A percentile compares a stretch with the other conserved stretches of the same genome.
These are phyloP conservation scores for Notothenia rossii DNA, from an alignment of 2,113 vertebrate species.

Conservation along the genomic window DNA sequence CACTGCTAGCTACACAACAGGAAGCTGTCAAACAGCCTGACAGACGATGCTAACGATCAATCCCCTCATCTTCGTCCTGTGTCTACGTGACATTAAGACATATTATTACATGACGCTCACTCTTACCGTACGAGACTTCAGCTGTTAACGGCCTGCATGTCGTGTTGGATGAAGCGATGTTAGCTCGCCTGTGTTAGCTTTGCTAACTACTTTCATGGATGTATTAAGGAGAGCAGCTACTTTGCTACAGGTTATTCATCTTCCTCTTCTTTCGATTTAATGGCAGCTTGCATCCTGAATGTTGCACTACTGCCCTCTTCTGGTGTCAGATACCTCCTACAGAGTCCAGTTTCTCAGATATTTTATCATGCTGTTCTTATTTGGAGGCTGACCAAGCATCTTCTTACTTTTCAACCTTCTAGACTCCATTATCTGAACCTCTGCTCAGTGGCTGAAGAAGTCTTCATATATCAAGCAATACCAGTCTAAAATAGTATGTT, in stretches of 20 bases:
- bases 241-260: slow-evolving; percentile 48
- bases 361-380: too few species aligned
- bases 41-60: neutral
- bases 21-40: slow-evolving; percentile 57
- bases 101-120: neutral
- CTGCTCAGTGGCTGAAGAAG: too few species aligned
- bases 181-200: slow-evolving; percentile 46
- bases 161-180: slow-evolving; percentile 17
- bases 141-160: slow-evolving; percentile 30
- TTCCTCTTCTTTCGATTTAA: neutral
- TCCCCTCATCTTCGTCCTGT: neutral
- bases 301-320: slow-evolving; percentile 1
- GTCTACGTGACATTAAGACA: neutral
- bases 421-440: too few species aligned
- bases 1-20: slow-evolving; percentile 62
- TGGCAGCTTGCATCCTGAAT: neutral
- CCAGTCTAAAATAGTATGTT: too few species aligned
- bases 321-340: neutral
- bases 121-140: neutral
- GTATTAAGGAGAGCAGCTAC: neutral
- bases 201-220: slow-evolving; percentile 46
- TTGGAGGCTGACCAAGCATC: too few species aligned
- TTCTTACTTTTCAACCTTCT: too few species aligned
- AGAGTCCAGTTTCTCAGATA: too few species aligned
- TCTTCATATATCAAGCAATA: too few species aligned